These are phyloP conservation scores for Drosophila lacertosa DNA, from an alignment of 1,140 invertebrate genomes.

Conservation along the genomic window DNA sequence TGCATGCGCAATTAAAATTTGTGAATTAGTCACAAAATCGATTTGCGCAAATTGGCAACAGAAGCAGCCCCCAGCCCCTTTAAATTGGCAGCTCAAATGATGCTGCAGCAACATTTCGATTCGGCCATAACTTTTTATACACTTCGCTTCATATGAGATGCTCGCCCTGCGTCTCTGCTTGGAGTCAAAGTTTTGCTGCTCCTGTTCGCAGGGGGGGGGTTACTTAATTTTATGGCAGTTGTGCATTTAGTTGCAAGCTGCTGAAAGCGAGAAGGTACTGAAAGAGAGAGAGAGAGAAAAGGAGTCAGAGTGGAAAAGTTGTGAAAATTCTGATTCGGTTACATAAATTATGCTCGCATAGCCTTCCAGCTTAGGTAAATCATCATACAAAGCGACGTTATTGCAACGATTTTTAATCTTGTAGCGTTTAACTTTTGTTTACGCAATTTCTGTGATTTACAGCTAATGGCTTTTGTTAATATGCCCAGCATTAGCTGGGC, in stretches of 20 bases:
- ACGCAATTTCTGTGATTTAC: conserved; percentile 1
- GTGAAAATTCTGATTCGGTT: conserved; percentile 30
- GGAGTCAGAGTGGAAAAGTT: conserved; percentile 21
- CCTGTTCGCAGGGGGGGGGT: conserved; percentile 1
- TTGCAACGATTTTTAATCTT: conserved; percentile 22
- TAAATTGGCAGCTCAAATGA: conserved; percentile 48
- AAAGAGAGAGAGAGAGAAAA: background rate
- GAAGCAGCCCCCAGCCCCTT: conserved; percentile 23
- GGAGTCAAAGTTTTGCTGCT: conserved; percentile 43
- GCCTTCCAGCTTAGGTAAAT: conserved; percentile 30
- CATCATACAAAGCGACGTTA: conserved; percentile 18
- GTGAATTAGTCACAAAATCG: conserved; percentile 78
- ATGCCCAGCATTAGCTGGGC: background rate
- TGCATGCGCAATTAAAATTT: conserved; percentile 76
- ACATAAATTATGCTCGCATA: conserved; percentile 27
- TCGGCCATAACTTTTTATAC: conserved; percentile 43
- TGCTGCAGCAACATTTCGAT: conserved; percentile 16
- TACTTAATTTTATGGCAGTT: conserved; percentile 49
- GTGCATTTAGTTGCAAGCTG: conserved; percentile 33
- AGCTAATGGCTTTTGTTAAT: background rate
- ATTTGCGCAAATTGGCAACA: conserved; percentile 66
- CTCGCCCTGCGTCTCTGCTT: background rate
- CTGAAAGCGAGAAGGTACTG: background rate
- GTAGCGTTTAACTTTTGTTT: conserved; percentile 1
- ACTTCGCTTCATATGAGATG: conserved; percentile 38